Conservation (phyloP, 2,888 invertebrate genomes). For the Spodoptera picta region DNA sequence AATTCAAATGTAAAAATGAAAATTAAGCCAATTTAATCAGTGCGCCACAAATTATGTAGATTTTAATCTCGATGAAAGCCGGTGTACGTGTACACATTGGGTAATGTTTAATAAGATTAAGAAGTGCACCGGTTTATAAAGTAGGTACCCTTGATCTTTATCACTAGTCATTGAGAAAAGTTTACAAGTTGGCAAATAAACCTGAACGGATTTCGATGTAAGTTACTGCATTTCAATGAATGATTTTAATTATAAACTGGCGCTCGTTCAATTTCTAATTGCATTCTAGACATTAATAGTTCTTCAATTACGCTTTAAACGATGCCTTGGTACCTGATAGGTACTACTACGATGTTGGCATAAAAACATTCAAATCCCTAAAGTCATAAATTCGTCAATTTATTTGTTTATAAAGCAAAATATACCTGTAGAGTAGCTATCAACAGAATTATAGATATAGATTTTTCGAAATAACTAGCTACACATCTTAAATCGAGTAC, state of each 20-base stretch:
- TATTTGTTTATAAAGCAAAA: no score
- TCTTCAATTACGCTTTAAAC: no score
- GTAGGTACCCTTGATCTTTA: constrained; percentile 44
- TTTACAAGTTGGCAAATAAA: constrained; percentile 36
- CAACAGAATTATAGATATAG: no score
- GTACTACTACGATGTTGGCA: not conserved
- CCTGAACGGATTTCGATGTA: constrained; percentile 35
- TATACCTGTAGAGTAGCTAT: no score
- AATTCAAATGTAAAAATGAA: not conserved
- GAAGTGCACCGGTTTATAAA: constrained; percentile 23
- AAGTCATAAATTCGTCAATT: no score
- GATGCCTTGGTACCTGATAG: no score
- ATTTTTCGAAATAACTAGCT: no score
- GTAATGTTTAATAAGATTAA: constrained; percentile 32
- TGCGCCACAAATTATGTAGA: constrained; percentile 11
- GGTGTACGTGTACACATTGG: constrained; percentile 18
- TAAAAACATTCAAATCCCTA: no score
- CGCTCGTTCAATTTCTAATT: constrained; percentile 17
- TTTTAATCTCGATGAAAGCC: constrained; percentile 42
- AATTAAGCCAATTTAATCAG: constrained; percentile 11
- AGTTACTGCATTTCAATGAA: constrained; percentile 14
- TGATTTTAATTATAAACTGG: constrained; percentile 23
- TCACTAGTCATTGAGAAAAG: constrained; percentile 42
- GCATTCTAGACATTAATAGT: constrained; percentile 8
- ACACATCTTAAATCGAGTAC: no score